Base-by-base conservation (phyloP, 2,113 vertebrate genomes). In the Phalacrocorax carbo region DNA sequence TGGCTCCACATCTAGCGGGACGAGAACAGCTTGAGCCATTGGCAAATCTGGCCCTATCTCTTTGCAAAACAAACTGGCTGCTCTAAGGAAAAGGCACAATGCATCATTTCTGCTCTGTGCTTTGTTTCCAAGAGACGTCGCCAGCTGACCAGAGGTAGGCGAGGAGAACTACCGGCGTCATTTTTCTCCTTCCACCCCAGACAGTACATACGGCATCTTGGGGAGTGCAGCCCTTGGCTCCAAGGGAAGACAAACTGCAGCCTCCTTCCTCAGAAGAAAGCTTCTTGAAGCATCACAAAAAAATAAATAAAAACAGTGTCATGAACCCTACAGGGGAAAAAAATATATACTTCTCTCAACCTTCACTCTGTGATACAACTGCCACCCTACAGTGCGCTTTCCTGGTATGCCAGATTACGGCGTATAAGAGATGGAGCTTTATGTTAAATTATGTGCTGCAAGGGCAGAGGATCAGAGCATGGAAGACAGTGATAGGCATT, bases 381-480 rank as follows among this genome's bases (percentile, higher is more conserved):
- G 29, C 42, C 27, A 58, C 80, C 46, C 51, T 76, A 22, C 13
- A 36, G 32, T 3, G 26, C 25, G 17, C 48, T 91, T 93, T 30
- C 81, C 73, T 71, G 78, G 40, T 71, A 64, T 36, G 38, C 29
- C 65, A 36, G 72, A 73, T 76, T 52, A 71, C 20, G 79, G 60
- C 7, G 3, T 70, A 42, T 72, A 88, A 75, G 69, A 68, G 72
- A 86, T 30, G 38, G 84, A 83, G 25, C 51, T 88, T 86, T 79
- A 90, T 84, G 84, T 93, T 95, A 95, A 95, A 88, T 92, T 92
- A 97, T 90, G 82, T 61, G 5, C 79, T 61, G 61, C 68, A 90
- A 96, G 62, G 29, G n/a, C 86, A 93, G 86, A 94, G 44, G 46
- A 93, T 90, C 88, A 88, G 52, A 93, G 48, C 27, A 42, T 40